phyloP scores from a whole-genome alignment of 2,888 invertebrate genomes.

The Proisotoma minuta region DNA sequence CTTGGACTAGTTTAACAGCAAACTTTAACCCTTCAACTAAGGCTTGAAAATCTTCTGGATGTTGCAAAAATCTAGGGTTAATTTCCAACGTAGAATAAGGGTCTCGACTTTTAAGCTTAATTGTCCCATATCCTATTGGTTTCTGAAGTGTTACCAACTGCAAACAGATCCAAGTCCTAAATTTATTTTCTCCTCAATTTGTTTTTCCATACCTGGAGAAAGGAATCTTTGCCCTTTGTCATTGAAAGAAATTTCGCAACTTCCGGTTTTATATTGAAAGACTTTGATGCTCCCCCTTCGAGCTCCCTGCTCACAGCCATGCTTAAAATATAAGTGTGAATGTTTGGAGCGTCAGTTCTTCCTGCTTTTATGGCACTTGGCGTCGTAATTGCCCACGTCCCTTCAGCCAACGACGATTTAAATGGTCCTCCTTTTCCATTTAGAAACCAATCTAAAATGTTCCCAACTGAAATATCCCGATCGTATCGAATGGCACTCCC shows the following conservation, averaged over 20 bases:
- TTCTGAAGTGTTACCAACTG: slow-evolving; percentile 33
- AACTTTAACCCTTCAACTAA: slow-evolving; percentile 38
- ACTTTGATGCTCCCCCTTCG: slow-evolving; percentile 4
- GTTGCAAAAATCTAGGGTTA: slow-evolving; percentile 36
- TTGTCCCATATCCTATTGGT: slow-evolving; percentile 28
- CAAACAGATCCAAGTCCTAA: neutral
- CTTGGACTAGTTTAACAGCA: slow-evolving; percentile 35
- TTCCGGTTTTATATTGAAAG: slow-evolving; percentile 33
- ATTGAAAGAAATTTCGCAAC: slow-evolving; percentile 10
- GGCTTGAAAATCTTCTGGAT: slow-evolving; percentile 27
- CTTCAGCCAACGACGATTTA: slow-evolving; percentile 29
- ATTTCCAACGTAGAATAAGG: slow-evolving; percentile 31
- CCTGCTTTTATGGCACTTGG: slow-evolving; percentile 21
- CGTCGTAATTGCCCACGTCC: slow-evolving; percentile 27
- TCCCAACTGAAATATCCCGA: slow-evolving; percentile 19
- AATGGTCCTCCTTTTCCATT: slow-evolving; percentile 28
- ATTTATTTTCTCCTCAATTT: neutral
- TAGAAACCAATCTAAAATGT: slow-evolving; percentile 19
- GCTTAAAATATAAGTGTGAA: slow-evolving; percentile 38
- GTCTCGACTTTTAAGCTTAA: slow-evolving; percentile 26
- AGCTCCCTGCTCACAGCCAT: slow-evolving; percentile 22
- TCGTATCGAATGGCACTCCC: slow-evolving; percentile 27
- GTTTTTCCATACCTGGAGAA: slow-evolving; percentile 10
- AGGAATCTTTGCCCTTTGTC: slow-evolving; percentile 28
- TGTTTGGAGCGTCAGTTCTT: slow-evolving; percentile 24